These are phyloP conservation scores for Drosophila trapezifrons DNA, from an alignment of 1,140 invertebrate genomes.

Conservation along the genomic window DNA sequence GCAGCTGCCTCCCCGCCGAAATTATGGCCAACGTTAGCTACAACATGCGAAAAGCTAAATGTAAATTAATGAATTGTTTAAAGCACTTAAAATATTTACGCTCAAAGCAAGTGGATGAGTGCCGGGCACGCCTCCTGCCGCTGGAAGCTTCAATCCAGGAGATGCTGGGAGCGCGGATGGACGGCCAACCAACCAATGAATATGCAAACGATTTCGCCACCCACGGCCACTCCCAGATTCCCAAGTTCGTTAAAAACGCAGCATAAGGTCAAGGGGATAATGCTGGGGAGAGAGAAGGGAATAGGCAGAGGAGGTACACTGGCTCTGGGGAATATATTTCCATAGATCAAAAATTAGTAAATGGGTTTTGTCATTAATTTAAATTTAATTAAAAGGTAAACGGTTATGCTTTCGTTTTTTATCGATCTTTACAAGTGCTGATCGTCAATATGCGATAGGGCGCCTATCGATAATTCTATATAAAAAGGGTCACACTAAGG, in stretches of 20 bases:
- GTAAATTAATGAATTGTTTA: slow-evolving; percentile 81
- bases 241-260: slow-evolving; percentile 68
- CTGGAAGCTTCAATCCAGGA: slow-evolving; percentile 4
- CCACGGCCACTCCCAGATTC: slow-evolving; percentile 20
- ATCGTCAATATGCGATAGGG: too few relatives aligned
- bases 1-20: slow-evolving; percentile 11
- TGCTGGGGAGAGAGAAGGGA: background rate
- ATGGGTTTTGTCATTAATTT: background rate
- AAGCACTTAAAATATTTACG: slow-evolving; percentile 75
- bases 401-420: too few relatives aligned
- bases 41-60: slow-evolving; percentile 53
- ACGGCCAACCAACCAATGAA: slow-evolving; percentile 72
- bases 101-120: slow-evolving; percentile 64
- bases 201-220: slow-evolving; percentile 64
- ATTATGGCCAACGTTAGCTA: slow-evolving; percentile 41
- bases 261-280: slow-evolving; percentile 62
- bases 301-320: slow-evolving; percentile 10
- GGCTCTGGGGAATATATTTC: background rate
- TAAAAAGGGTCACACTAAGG: too few relatives aligned
- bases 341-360: background rate
- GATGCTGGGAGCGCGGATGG: slow-evolving; percentile 7
- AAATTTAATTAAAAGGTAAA: background rate
- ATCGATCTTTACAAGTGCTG: too few relatives aligned
- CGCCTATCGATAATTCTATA: too few relatives aligned
- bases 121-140: slow-evolving; percentile 15